phyloP scores from a whole-genome alignment of 2,888 invertebrate species.

The Tineola bisselliella region DNA sequence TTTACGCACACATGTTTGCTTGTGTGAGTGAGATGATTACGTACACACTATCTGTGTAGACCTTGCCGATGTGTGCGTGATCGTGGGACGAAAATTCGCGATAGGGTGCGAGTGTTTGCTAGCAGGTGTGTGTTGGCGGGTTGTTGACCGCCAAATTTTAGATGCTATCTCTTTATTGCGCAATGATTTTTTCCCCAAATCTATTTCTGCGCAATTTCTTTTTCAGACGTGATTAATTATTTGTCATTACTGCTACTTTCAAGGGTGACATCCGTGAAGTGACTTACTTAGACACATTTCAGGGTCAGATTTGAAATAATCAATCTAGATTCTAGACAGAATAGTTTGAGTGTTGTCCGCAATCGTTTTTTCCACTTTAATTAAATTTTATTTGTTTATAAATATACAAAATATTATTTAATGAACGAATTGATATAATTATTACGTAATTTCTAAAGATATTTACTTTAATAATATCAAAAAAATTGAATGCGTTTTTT shows the following conservation, averaged over 20 bases:
- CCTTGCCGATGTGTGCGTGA: neutral
- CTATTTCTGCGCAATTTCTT: neutral
- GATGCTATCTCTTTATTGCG: constrained; percentile 31
- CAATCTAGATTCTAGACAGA: no score
- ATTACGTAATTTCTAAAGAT: no score
- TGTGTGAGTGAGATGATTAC: neutral
- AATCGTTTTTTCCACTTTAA: no score
- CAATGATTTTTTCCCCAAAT: constrained; percentile 21
- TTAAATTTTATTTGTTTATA: no score
- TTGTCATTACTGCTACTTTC: neutral
- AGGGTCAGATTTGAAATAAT: no score
- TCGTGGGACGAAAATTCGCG: neutral
- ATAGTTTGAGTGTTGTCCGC: no score
- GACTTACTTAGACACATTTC: no score
- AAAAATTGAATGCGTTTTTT: no score
- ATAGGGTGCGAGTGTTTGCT: neutral
- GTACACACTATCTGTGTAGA: neutral
- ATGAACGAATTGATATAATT: no score
- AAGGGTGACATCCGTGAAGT: no score
- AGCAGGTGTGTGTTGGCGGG: constrained; percentile 18
- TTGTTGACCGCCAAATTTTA: constrained; percentile 36
- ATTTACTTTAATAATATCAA: no score
- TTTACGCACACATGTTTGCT: neutral
- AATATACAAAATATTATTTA: no score
- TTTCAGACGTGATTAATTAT: neutral